These are phyloP conservation scores for Ctenomys sociabilis DNA, from an alignment of 2,113 vertebrate species.

Conservation along the genomic window DNA sequence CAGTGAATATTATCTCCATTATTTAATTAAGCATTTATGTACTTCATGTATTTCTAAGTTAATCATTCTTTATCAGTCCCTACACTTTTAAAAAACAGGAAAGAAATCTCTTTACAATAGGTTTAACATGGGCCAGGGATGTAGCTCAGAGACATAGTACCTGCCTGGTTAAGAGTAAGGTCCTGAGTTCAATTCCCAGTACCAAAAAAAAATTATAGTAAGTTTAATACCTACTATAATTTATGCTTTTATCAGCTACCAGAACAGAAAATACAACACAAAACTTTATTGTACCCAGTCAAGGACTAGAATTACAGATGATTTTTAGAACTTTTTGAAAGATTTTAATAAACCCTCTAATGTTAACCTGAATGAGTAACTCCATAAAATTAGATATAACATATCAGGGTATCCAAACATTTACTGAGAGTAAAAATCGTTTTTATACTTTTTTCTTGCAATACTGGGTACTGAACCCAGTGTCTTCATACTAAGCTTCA, in stretches of 20 bases:
- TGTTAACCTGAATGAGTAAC: background rate
- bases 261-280: slow-evolving; percentile 5
- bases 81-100: background rate
- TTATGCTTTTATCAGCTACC: slow-evolving; percentile 46
- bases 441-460: background rate
- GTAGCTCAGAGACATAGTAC: too few relatives aligned
- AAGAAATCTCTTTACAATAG: background rate
- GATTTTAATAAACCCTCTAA: background rate
- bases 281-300: background rate
- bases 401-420: background rate
- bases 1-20: background rate
- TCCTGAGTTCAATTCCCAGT: too few relatives aligned
- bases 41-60: background rate
- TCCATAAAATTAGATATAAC: background rate
- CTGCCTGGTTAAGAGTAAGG: too few relatives aligned
- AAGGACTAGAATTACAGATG: background rate
- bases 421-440: background rate
- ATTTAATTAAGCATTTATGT: background rate
- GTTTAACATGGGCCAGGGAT: background rate
- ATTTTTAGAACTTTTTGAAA: background rate
- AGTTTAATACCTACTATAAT: slow-evolving; percentile 29
- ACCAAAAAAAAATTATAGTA: background rate
- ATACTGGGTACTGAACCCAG: background rate
- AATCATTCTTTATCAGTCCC: slow-evolving; percentile 11
- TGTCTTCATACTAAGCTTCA: background rate